phyloP scores from a whole-genome alignment of 2,797 vertebrate genomes.

The Ficedula albicollis region DNA sequence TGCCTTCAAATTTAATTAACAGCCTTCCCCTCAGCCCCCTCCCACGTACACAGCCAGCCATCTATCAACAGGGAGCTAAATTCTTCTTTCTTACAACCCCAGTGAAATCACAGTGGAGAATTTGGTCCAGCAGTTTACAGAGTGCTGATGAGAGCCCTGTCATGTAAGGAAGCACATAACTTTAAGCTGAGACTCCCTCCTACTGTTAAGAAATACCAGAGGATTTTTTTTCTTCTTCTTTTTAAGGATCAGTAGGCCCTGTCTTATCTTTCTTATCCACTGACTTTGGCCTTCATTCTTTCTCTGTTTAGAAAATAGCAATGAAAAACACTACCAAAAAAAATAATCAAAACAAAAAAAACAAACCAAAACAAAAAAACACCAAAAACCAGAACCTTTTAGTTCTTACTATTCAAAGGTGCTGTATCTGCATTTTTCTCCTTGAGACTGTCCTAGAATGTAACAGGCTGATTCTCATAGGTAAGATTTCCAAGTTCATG shows the following conservation, averaged over 20 bases:
- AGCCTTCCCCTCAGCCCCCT: constrained; percentile 49
- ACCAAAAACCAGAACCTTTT: background rate
- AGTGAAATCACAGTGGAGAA: background rate
- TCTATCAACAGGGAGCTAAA: constrained; percentile 62
- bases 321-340: background rate
- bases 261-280: background rate
- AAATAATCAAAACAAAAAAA: background rate
- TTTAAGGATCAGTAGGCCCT: background rate
- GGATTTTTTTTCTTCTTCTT: background rate
- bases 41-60: constrained; percentile 54
- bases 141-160: background rate
- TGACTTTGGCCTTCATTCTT: background rate
- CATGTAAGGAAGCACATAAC: background rate
- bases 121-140: constrained; percentile 14
- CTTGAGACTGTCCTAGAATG: background rate
- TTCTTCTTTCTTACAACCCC: constrained; percentile 8
- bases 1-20: constrained; percentile 79
- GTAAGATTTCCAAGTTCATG: background rate
- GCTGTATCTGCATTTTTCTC: background rate
- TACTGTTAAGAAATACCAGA: background rate
- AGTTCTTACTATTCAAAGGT: background rate
- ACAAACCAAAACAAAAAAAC: background rate
- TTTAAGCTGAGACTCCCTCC: constrained; percentile 5
- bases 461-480: background rate
- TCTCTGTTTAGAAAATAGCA: background rate